A percentile compares a stretch with the other conserved stretches of the same genome.
These are phyloP conservation scores for Fulica atra DNA, from an alignment of 2,113 vertebrate genomes.

Conservation along the genomic window DNA sequence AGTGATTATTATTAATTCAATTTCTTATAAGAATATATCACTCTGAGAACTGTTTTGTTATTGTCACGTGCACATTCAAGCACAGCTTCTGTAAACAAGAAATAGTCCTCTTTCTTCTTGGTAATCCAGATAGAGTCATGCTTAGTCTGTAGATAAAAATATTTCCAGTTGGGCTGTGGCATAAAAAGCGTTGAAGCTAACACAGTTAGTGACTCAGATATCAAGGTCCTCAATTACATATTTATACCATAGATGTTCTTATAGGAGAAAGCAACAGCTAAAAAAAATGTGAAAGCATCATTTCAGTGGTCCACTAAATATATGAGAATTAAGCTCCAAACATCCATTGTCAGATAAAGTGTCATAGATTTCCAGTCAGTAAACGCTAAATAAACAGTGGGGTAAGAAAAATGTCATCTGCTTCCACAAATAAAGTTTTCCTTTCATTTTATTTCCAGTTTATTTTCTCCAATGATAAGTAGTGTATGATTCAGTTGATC, in stretches of 20 bases:
- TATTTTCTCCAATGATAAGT: background rate
- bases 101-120: background rate
- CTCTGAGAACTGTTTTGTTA: background rate
- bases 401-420: background rate
- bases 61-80: background rate
- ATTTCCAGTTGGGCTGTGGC: background rate
- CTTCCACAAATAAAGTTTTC: background rate
- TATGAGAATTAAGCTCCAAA: constrained; percentile 1
- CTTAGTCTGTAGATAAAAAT: background rate
- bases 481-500: background rate
- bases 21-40: background rate
- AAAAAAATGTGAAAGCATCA: background rate
- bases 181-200: background rate
- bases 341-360: background rate
- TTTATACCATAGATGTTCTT: background rate
- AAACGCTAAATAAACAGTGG: background rate
- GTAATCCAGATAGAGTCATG: background rate
- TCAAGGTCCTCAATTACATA: background rate
- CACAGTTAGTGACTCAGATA: background rate
- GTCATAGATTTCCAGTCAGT: background rate
- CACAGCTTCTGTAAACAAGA: background rate
- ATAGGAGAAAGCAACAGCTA: background rate
- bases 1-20: background rate
- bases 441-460: background rate
- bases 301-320: background rate